Evolutionary conservation across 2,888 invertebrate genomes (phyloP).

Genomic region (Notocelia uddmanniana): DNA sequence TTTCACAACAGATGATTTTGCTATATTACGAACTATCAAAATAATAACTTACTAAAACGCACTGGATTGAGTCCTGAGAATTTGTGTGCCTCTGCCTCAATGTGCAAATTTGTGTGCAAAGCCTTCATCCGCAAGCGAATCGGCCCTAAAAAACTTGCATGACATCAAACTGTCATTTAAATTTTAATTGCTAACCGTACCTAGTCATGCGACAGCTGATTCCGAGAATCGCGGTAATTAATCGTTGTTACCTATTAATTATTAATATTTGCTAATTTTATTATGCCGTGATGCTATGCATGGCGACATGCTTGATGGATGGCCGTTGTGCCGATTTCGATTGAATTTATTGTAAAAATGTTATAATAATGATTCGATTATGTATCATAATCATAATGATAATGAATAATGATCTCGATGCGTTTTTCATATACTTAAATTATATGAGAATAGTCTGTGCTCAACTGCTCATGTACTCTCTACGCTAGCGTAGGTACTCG

Average conservation of each 20-base stretch:
- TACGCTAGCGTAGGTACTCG: too few relatives aligned
- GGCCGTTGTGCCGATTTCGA: constrained; percentile 23
- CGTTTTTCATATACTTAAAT: neutral
- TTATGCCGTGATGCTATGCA: constrained; percentile 48
- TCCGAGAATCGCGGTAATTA: constrained; percentile 47
- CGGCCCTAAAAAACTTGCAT: constrained; percentile 33
- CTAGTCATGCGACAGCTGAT: constrained; percentile 44
- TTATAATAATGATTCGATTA: neutral
- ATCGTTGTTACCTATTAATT: constrained; percentile 49
- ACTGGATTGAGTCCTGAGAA: neutral
- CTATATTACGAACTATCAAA: neutral
- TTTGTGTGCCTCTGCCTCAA: neutral
- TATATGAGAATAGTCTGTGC: neutral
- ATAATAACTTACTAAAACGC: neutral
- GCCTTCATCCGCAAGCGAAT: constrained; percentile 18
- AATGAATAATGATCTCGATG: neutral
- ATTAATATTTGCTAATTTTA: constrained; percentile 52
- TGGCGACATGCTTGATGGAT: constrained; percentile 48
- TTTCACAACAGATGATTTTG: too few relatives aligned
- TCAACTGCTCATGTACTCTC: too few relatives aligned
- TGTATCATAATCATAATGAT: neutral
- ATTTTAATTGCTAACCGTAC: constrained; percentile 50
- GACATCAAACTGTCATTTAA: constrained; percentile 49
- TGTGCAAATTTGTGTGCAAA: too few relatives aligned
- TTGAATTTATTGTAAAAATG: constrained; percentile 8